Evolutionary conservation across 2,797 vertebrate genomes (phyloP), one percentile per base, ranked within the genome.

Genomic region (Bradypus variegatus): DNA sequence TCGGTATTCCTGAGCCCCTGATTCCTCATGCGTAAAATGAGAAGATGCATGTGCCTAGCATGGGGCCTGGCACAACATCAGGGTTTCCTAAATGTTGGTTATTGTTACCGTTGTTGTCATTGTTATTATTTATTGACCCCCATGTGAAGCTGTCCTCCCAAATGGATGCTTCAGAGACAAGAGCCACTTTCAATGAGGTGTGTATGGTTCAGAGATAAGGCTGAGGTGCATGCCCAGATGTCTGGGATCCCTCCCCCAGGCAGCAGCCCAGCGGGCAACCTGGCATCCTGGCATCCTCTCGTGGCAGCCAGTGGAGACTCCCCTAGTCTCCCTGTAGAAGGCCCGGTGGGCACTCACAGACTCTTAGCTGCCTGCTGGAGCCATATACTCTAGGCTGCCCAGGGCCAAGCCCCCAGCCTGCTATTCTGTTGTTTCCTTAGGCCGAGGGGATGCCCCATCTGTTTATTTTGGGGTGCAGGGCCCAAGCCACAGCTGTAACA

Each of bases 91-190:
- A 29, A 69, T 0, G 10, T 25, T 1, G 9, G 60, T 41, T 27
- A 0, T 6, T 29, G 18, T 73, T 48, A 0, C 58, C 6, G 11
- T 11, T 36, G 12, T 18, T 65, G 31, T 13, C 13, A 2, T 15
- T 62, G 1, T 27, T 41, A 75, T 45, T 75, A 64, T 27, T 31
- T 21, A 72, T 48, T 67, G 62, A 12, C 15, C 14, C 67, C 33
- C 15, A 38, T 2, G 45, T 33, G 81, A 58, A 33, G 29, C 85
- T 58, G 4, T 41, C 62, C 15, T 3, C 62, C 78, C 27, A 15
- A 21, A 27, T n/a, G 48, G 38, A 18, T 9, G 27, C 45, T 82
- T 19, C 1, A 9, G 78, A 23, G 3, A 10, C 31, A 14, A 76
- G 76, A 79, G 45, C 50, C 25, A 12, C 70, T 29, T 64, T 45